Evolutionary conservation across 2,113 vertebrate genomes (phyloP), one percentile per base, ranked within the genome.

Genomic region (Burhinus bistriatus): DNA sequence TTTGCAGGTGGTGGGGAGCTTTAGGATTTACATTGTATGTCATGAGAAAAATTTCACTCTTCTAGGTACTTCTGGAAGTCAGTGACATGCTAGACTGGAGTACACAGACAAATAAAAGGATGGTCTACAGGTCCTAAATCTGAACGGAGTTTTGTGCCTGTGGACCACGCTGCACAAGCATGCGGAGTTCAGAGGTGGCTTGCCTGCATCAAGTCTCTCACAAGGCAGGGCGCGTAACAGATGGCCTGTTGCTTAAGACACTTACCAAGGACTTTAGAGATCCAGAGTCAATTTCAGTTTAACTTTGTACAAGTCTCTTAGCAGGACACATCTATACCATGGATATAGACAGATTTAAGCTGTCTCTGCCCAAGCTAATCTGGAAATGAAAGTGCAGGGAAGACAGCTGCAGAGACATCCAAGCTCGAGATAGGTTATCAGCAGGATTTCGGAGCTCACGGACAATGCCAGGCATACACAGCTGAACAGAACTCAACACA

Each of bases 191-290:
- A 15, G 5, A 76, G 18, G 61, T 29, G 29, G 32, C 32, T 89
- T 89, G 80, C 36, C 75, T 45, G 47, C 57, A 55, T 47, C 15
- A 44, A 87, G 71, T 14, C 38, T 45, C 55, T 52, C 77, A 30
- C 6, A 68, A 79, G 65, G 49, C 71, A 78, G 0, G 16, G 78
- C 5, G 5, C 2, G 0, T 21, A 93, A 88, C 90, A 96, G 78
- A 93, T 97, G 97, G 90, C 38, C 5, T 22, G 25, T 9, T 83
- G 70, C 90, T 95, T 93, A 96, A 96, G 93, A 66, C 87, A 92
- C 84, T 95, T 88, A 69, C 3, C 58, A 77, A 81, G 32, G 80
- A 69, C 89, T 94, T 85, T 9, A 66, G 66, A 75, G 75, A 85
- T 83, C 42, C 76, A 87, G 93, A 92, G 86, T 88, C 85, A 69